phyloP scores from a whole-genome alignment of 1,140 invertebrate species.

The Thaumatotibia leucotreta region DNA sequence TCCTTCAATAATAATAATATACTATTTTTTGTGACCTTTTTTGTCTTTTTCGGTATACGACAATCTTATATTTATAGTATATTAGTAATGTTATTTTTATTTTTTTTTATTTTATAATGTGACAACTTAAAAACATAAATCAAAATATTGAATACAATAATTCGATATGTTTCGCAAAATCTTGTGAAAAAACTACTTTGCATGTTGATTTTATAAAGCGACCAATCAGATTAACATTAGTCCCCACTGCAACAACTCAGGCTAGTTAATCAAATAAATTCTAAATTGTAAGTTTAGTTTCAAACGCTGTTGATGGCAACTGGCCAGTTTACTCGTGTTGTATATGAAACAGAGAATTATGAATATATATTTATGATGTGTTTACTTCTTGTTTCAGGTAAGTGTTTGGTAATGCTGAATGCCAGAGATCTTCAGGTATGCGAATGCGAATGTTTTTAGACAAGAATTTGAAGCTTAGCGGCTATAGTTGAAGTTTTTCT shows the following conservation, averaged over 20 bases:
- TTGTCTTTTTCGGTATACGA: too few relatives aligned
- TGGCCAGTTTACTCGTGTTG: not conserved
- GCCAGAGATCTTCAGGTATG: not conserved
- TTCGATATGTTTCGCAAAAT: too few relatives aligned
- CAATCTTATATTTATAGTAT: too few relatives aligned
- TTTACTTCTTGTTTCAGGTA: constrained; percentile 10
- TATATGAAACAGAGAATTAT: not conserved
- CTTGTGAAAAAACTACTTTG: not conserved
- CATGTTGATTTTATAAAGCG: not conserved
- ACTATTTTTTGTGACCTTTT: too few relatives aligned
- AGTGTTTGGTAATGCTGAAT: not conserved
- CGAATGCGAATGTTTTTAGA: not conserved
- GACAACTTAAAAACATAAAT: too few relatives aligned
- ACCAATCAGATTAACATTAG: not conserved
- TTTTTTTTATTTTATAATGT: too few relatives aligned
- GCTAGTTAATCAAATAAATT: not conserved
- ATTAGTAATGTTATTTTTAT: too few relatives aligned
- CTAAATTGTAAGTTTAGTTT: not conserved
- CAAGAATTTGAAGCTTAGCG: too few relatives aligned
- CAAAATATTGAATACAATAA: too few relatives aligned
- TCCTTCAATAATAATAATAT: too few relatives aligned
- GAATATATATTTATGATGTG: not conserved
- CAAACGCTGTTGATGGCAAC: not conserved
- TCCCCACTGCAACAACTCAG: not conserved
- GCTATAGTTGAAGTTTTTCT: too few relatives aligned